Evolutionary conservation across 1,140 invertebrate species (phyloP).

Genomic region (Drosophila lacteicornis): DNA sequence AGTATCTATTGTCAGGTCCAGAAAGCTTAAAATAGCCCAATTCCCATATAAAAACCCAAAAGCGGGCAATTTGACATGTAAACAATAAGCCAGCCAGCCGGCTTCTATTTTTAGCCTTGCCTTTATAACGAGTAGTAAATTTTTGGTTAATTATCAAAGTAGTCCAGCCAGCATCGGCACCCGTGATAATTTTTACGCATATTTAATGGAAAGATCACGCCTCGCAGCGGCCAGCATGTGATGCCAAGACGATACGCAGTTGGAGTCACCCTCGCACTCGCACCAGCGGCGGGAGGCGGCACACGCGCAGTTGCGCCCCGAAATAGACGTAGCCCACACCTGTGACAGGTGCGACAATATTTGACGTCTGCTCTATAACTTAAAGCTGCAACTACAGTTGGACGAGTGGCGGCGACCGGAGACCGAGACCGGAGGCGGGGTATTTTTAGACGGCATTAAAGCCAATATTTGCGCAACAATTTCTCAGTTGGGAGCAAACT

Average conservation of each 20-base stretch:
- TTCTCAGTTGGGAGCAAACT: slow-evolving; percentile 33
- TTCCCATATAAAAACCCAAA: slow-evolving; percentile 9
- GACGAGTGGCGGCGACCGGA: neutral
- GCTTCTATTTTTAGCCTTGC: slow-evolving; percentile 38
- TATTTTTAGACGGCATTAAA: slow-evolving; percentile 58
- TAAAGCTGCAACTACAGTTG: slow-evolving; percentile 45
- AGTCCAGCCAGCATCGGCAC: slow-evolving; percentile 23
- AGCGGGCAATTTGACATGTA: slow-evolving; percentile 9
- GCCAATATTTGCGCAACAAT: slow-evolving; percentile 55
- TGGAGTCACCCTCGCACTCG: slow-evolving; percentile 26
- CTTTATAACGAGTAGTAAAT: slow-evolving; percentile 39
- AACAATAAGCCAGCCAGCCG: slow-evolving; percentile 30
- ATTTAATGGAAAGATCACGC: slow-evolving; percentile 48
- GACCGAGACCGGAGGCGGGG: slow-evolving; percentile 1
- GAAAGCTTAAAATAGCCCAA: slow-evolving; percentile 3
- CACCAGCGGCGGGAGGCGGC: slow-evolving; percentile 4
- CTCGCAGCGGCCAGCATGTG: slow-evolving; percentile 37
- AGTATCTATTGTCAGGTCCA: neutral
- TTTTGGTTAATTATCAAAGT: slow-evolving; percentile 51
- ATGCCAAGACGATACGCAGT: slow-evolving; percentile 26
- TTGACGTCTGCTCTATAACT: slow-evolving; percentile 43
- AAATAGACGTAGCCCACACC: slow-evolving; percentile 49
- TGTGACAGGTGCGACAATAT: slow-evolving; percentile 56
- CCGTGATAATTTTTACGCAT: slow-evolving; percentile 54
- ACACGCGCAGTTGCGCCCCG: slow-evolving; percentile 28